Evolutionary conservation across 2,797 vertebrate genomes (phyloP).

Genomic region (Natrix natrix): DNA sequence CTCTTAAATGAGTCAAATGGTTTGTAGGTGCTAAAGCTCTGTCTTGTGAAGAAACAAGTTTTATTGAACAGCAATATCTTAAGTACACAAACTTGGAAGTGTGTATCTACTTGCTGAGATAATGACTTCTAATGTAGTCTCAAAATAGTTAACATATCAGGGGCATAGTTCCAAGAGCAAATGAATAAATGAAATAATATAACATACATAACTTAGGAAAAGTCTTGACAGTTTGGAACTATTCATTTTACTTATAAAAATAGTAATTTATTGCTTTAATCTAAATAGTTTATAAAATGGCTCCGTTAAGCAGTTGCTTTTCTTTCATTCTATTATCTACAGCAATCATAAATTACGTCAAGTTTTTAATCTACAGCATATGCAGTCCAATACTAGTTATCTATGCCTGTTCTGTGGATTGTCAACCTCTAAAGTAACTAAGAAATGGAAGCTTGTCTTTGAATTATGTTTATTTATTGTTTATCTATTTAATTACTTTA

Average conservation of each 20-base stretch:
- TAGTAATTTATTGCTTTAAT: not conserved
- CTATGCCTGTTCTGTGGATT: not conserved
- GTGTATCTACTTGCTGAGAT: not conserved
- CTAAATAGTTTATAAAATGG: not conserved
- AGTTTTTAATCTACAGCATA: not conserved
- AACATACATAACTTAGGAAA: not conserved
- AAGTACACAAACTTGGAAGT: not conserved
- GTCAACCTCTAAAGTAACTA: not conserved
- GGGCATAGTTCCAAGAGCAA: not conserved
- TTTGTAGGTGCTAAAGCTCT: not conserved
- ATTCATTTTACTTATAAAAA: not conserved
- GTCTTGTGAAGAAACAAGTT: not conserved
- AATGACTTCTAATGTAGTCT: not conserved
- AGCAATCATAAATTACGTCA: not conserved
- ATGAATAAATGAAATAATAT: not conserved
- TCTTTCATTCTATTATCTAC: not conserved
- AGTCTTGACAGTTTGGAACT: not conserved
- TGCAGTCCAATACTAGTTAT: not conserved
- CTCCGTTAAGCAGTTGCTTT: not conserved
- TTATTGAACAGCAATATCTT: not conserved
- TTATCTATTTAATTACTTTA: not conserved
- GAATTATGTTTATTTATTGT: not conserved
- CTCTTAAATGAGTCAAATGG: not conserved
- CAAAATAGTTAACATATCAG: not conserved
- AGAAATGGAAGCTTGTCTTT: not conserved